Conservation (phyloP, 2,797 vertebrate genomes). For the Paratrypauchen microcephalus region DNA sequence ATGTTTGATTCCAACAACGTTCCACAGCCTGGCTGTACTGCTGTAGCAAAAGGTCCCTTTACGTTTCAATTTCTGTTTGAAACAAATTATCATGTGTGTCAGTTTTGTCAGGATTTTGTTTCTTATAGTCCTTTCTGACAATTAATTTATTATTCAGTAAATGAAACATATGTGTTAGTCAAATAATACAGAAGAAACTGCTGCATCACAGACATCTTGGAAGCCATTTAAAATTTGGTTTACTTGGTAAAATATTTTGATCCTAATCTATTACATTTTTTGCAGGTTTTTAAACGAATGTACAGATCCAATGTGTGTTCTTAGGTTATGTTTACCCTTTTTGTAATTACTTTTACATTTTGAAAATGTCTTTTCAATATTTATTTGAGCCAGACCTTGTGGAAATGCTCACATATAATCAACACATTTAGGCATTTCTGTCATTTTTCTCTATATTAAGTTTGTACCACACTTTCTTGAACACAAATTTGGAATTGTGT, state of each 20-base stretch:
- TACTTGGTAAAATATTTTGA: conserved; percentile 32
- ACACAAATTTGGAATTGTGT: conserved; percentile 82
- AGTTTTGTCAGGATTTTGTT: conserved; percentile 14
- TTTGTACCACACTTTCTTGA: conserved; percentile 70
- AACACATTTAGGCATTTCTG: conserved; percentile 70
- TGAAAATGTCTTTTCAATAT: conserved; percentile 66
- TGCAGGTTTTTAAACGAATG: conserved; percentile 59
- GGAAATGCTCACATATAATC: conserved; percentile 62
- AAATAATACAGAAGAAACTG: conserved; percentile 23
- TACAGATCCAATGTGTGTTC: conserved; percentile 50
- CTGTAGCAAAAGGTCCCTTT: conserved; percentile 52
- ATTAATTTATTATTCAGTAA: conserved; percentile 64
- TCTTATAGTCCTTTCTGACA: conserved; percentile 44
- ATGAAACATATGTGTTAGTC: conserved; percentile 32
- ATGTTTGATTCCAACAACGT: conserved; percentile 38
- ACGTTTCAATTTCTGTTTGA: conserved; percentile 52
- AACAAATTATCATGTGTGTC: conserved; percentile 24
- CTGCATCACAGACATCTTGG: conserved; percentile 33
- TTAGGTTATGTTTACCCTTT: conserved; percentile 43
- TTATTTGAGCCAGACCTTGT: conserved; percentile 83
- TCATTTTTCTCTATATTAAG: conserved; percentile 53
- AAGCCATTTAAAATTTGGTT: conserved; percentile 44
- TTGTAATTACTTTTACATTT: conserved; percentile 46
- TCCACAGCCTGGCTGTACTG: conserved; percentile 49
- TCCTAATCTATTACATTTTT: conserved; percentile 39